Conservation (phyloP, 1,140 invertebrate genomes). For the Plectrocnemia conspersa region DNA sequence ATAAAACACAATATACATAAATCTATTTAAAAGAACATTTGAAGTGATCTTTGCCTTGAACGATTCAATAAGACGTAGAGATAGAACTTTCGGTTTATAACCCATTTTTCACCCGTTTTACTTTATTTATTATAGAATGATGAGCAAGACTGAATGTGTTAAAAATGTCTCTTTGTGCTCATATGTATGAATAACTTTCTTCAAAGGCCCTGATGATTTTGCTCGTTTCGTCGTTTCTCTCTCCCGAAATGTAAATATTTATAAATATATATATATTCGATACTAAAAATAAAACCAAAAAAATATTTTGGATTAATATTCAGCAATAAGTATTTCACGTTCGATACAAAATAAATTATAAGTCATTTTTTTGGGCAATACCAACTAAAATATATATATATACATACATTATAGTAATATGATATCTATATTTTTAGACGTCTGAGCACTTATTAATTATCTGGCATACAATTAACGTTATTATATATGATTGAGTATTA, state of each 20-base stretch:
- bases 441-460: slow-evolving; percentile 33
- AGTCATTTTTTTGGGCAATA: slow-evolving; percentile 31
- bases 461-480: slow-evolving; percentile 24
- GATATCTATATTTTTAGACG: slow-evolving; percentile 34
- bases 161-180: no score
- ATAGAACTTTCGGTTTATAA: no score
- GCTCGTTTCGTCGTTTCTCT: no score
- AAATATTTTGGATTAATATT: slow-evolving; percentile 5
- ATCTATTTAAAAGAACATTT: background rate
- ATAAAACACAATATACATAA: slow-evolving; percentile 1
- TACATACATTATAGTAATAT: slow-evolving; percentile 12
- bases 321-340: background rate
- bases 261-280: background rate
- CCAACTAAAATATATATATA: slow-evolving; percentile 9
- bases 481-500: slow-evolving; percentile 17
- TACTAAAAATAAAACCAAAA: background rate
- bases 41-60: background rate
- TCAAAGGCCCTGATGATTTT: no score
- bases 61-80: background rate
- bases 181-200: no score
- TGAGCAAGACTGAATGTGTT: no score
- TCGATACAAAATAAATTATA: slow-evolving; percentile 8
- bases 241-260: slow-evolving; percentile 1
- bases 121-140: no score
- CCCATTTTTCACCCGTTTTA: no score